phyloP scores from a whole-genome alignment of 2,797 vertebrate genomes.

The Chrysolophus pictus region DNA sequence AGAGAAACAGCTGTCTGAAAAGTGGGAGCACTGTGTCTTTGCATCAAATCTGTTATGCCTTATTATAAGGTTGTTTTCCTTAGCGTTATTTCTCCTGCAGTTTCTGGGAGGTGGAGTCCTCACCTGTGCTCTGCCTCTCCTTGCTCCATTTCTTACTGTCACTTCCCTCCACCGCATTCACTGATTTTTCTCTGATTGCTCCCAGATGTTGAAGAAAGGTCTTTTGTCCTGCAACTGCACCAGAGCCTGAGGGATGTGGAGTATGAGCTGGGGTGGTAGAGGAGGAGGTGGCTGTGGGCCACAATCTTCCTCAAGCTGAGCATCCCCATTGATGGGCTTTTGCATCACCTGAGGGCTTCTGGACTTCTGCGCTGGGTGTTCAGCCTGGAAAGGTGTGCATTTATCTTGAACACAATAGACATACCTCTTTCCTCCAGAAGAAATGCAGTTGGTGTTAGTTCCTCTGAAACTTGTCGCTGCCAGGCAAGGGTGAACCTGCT shows the following conservation, averaged over 20 bases:
- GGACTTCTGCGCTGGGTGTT: not conserved
- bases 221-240: not conserved
- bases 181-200: not conserved
- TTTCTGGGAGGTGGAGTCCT: not conserved
- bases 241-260: not conserved
- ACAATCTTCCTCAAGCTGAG: not conserved
- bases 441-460: not conserved
- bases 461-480: not conserved
- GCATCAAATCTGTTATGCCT: not conserved
- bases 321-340: not conserved
- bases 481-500: not conserved
- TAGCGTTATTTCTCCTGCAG: not conserved
- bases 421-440: not conserved
- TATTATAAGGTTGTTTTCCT: not conserved
- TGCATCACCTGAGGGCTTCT: not conserved
- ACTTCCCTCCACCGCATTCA: not conserved
- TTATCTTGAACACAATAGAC: not conserved
- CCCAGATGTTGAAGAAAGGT: slow-evolving; percentile 37
- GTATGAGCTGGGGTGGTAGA: not conserved
- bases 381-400: not conserved
- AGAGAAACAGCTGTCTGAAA: not conserved
- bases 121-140: not conserved
- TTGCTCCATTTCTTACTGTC: not conserved
- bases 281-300: not conserved
- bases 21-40: not conserved